Base-by-base conservation (phyloP, 2,113 vertebrate species). In the Melospiza georgiana region DNA sequence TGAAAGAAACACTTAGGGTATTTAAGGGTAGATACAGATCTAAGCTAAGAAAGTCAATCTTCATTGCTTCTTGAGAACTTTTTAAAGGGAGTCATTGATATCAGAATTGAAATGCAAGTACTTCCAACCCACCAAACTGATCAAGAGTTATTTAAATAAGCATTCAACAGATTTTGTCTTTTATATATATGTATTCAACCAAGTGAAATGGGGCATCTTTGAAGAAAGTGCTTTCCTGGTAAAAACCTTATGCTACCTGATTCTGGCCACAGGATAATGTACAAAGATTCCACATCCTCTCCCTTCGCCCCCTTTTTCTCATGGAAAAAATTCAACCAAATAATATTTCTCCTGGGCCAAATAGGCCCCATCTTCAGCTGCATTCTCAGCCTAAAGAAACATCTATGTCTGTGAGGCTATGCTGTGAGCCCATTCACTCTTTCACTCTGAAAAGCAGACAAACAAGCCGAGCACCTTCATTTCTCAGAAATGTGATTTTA, bases 391-490 rank as follows among this genome's bases (percentile, higher is more conserved):
- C 61, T 78, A 21, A n/a, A 11, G 28, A 51, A 73, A 54, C 2
- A 5, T 25, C 46, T 61, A 0, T 17, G 15, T 55, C 43, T 84
- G 59, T 51, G 13, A 84, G 52, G 33, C 19, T 41, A 37, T 0
- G 0, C 28, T 1, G 0, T 19, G 11, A 89, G 52, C 35, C 31
- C 7, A 35, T 37, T 84, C 7, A 7, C 21, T 18, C 52, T n/a
- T 37, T 84, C 7, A 7, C 21, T 18, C 52, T n/a, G 41, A 91
- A 78, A 90, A 79, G 25, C 30, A 67, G 52, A 49, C 31, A 73
- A 79, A 68, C 6, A 67, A 84, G 39, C 8, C 2, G 10, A 58
- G 41, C 28, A 83, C 28, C n/a, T 67, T 80, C 30, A 43, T 27
- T 59, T 12, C 57, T 88, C 35, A 65, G 63, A 85, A 87, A 58